phyloP scores from a whole-genome alignment of 2,113 vertebrate genomes.

The Capreolus pygargus region DNA sequence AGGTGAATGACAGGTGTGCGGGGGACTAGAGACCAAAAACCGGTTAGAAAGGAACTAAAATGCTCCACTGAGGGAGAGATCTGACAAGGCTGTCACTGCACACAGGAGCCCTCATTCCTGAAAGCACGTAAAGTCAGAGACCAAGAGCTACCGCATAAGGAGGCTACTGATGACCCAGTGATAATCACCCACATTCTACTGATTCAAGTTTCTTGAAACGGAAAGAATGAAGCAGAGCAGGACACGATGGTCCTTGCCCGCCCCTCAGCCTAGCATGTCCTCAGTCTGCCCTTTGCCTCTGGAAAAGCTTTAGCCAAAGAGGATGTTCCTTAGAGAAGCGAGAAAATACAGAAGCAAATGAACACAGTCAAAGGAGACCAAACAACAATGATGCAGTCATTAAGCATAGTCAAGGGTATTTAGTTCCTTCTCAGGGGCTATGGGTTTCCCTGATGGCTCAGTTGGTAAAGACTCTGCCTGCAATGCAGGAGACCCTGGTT shows the following conservation, averaged over 20 bases:
- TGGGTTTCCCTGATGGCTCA: not conserved
- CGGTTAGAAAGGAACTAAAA: not conserved
- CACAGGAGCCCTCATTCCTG: not conserved
- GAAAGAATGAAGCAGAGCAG: not conserved
- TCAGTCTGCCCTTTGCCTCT: not conserved
- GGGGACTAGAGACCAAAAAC: rapidly evolving
- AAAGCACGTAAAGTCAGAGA: not conserved
- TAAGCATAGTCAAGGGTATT: not conserved
- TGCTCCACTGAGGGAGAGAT: not conserved
- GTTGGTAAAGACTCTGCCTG: rapidly evolving
- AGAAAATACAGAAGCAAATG: not conserved
- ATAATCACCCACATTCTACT: not conserved
- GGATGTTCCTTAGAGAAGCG: not conserved
- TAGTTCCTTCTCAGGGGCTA: not conserved
- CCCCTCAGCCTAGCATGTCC: not conserved
- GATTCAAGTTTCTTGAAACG: not conserved
- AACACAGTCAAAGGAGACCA: not conserved
- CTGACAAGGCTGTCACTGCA: not conserved
- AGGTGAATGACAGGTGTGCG: rapidly evolving
- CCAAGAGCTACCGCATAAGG: not conserved
- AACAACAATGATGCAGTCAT: not conserved
- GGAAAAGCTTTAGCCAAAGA: not conserved
- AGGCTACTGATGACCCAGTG: not conserved
- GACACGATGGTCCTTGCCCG: not conserved
- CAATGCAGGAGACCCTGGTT: not conserved